These are phyloP conservation scores for Melanotaenia duboulayi DNA, from an alignment of 2,113 vertebrate genomes.

Conservation along the genomic window DNA sequence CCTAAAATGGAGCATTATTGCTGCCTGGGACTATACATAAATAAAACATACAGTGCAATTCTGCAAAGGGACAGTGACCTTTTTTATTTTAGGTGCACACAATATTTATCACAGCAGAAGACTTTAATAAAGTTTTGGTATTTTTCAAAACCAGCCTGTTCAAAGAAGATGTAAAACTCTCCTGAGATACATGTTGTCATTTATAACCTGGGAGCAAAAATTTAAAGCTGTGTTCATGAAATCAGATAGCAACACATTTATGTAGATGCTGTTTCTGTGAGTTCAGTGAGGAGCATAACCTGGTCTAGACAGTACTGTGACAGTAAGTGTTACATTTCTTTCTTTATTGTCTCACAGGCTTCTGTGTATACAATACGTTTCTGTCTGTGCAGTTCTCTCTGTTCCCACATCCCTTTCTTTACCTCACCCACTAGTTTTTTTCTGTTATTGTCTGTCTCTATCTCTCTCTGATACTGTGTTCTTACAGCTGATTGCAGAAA, in stretches of 20 bases:
- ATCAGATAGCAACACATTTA: slow-evolving; percentile 5
- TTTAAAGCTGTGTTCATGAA: slow-evolving; percentile 28
- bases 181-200: background rate
- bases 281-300: slow-evolving; percentile 28
- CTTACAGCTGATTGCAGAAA: slow-evolving; percentile 72
- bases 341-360: slow-evolving; percentile 31
- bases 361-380: slow-evolving; percentile 10
- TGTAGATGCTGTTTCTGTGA: slow-evolving; percentile 51
- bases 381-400: slow-evolving; percentile 14
- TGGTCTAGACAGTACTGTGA: slow-evolving; percentile 45
- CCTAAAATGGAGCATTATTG: background rate
- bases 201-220: slow-evolving; percentile 24
- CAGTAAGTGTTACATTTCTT: slow-evolving; percentile 36
- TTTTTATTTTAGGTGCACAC: background rate
- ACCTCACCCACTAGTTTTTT: slow-evolving; percentile 8
- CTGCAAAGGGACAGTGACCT: slow-evolving; percentile 2
- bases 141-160: background rate
- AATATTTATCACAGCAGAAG: background rate
- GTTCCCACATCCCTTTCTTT: slow-evolving; percentile 8
- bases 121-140: slow-evolving; percentile 11
- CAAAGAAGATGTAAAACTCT: background rate
- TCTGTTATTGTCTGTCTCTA: slow-evolving; percentile 39
- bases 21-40: background rate
- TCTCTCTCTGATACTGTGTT: slow-evolving; percentile 39
- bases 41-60: slow-evolving; percentile 2